phyloP scores from a whole-genome alignment of 2,888 invertebrate genomes.

The Ichneumon xanthorius region DNA sequence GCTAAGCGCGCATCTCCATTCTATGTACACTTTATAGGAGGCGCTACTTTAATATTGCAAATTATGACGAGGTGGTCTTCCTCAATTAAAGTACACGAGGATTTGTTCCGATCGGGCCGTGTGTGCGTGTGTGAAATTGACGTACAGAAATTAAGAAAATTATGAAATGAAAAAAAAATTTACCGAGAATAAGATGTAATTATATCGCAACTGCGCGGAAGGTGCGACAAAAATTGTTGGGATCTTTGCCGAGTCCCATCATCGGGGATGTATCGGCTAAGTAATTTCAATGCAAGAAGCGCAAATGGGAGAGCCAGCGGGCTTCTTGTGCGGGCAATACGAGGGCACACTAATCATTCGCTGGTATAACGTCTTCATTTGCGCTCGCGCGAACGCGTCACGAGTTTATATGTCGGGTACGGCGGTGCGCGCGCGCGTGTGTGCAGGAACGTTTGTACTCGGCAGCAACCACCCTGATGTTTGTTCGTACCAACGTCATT shows the following conservation, averaged over 20 bases:
- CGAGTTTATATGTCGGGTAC: neutral
- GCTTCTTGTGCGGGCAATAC: constrained; percentile 69
- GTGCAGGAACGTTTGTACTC: constrained; percentile 60
- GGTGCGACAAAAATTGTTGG: constrained; percentile 68
- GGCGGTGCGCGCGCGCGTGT: constrained; percentile 8
- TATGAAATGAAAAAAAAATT: neutral
- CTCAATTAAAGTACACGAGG: constrained; percentile 58
- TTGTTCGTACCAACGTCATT: constrained; percentile 75
- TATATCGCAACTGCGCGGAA: constrained; percentile 54
- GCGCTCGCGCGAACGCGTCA: constrained; percentile 57
- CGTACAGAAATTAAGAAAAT: neutral
- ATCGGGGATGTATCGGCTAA: constrained; percentile 61
- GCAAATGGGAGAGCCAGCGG: constrained; percentile 62
- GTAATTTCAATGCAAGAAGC: constrained; percentile 67
- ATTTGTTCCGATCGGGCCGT: constrained; percentile 46
- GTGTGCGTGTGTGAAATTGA: constrained; percentile 14
- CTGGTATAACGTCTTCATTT: constrained; percentile 79
- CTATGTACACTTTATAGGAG: neutral
- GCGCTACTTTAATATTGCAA: neutral
- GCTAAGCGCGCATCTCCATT: constrained; percentile 1
- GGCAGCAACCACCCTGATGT: constrained; percentile 65
- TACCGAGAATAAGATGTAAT: constrained; percentile 25
- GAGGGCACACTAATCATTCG: constrained; percentile 76
- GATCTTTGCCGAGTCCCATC: constrained; percentile 33
- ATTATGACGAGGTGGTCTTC: constrained; percentile 54